These are phyloP conservation scores for Amphiprion percula DNA, from an alignment of 2,113 vertebrate genomes.

Conservation along the genomic window DNA sequence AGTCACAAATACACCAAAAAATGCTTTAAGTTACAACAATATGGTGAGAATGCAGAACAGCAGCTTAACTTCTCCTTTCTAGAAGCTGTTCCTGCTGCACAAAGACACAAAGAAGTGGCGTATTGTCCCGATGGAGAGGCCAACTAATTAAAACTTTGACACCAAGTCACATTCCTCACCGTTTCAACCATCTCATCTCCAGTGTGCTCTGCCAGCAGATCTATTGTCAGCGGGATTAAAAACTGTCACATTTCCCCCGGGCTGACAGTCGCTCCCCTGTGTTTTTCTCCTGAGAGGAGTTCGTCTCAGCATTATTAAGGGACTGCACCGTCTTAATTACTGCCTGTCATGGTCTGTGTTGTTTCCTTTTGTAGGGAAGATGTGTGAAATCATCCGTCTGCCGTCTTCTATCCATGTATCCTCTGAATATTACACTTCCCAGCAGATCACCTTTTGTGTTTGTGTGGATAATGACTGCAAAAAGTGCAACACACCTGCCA, in stretches of 20 bases:
- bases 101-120: not conserved
- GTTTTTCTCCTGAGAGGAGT: constrained; percentile 36
- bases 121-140: not conserved
- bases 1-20: not conserved
- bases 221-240: constrained; percentile 57
- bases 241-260: constrained; percentile 40
- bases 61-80: not conserved
- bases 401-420: not conserved
- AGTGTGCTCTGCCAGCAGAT: constrained; percentile 48
- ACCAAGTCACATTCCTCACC: constrained; percentile 34
- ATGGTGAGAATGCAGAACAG: not conserved
- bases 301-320: constrained; percentile 38
- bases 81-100: not conserved
- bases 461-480: not conserved
- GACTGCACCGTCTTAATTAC: constrained; percentile 45
- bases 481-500: not conserved
- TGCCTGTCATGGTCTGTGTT: constrained; percentile 9
- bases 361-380: not conserved
- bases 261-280: constrained; percentile 33
- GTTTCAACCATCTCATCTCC: constrained; percentile 40
- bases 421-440: not conserved
- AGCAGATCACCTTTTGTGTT: not conserved
- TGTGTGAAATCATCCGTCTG: constrained; percentile 18
- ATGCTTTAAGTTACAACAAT: not conserved
- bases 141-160: constrained; percentile 60